A percentile compares a stretch with the other conserved stretches of the same genome.
phyloP scores from a whole-genome alignment of 1,140 invertebrate species.

The Centruroides sculpturatus region DNA sequence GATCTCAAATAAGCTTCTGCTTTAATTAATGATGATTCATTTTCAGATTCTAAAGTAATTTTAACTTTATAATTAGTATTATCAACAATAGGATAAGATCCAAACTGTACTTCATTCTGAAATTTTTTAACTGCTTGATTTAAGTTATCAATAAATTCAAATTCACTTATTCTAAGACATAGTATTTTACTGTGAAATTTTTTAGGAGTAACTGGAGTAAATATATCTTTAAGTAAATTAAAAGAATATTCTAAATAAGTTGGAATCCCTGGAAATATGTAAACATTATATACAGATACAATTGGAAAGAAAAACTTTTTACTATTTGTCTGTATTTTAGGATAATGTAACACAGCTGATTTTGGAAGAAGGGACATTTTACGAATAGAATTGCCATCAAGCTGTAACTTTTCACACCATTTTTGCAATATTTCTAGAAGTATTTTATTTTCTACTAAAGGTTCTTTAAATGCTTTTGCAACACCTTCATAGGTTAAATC shows the following conservation, averaged over 20 bases:
- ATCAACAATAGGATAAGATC: conserved; percentile 48
- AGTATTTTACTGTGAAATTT: conserved; percentile 30
- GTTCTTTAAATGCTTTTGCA: conserved; percentile 50
- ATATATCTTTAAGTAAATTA: conserved; percentile 28
- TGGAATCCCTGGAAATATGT: conserved; percentile 63
- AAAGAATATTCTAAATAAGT: conserved; percentile 46
- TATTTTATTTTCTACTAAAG: conserved; percentile 39
- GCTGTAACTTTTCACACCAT: conserved; percentile 23
- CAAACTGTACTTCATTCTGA: conserved; percentile 40
- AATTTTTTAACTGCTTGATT: conserved; percentile 37
- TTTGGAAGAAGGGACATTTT: conserved; percentile 38
- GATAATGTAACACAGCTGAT: conserved; percentile 19
- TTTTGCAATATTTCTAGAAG: conserved; percentile 41
- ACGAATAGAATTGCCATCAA: conserved; percentile 28
- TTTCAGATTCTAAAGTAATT: conserved; percentile 30
- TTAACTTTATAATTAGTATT: conserved; percentile 37
- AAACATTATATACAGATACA: conserved; percentile 53
- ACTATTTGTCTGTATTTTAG: conserved; percentile 1
- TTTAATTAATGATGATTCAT: conserved; percentile 20
- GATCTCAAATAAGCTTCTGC: conserved; percentile 23
- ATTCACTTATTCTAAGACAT: conserved; percentile 41
- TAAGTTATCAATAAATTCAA: conserved; percentile 37
- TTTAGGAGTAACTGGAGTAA: conserved; percentile 24
- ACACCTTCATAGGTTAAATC: conserved; percentile 67
- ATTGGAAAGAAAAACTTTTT: conserved; percentile 39